A percentile compares a stretch with the other conserved stretches of the same genome.
phyloP scores from a whole-genome alignment of 2,888 invertebrate species.

The Dicranocentrus wangi region DNA sequence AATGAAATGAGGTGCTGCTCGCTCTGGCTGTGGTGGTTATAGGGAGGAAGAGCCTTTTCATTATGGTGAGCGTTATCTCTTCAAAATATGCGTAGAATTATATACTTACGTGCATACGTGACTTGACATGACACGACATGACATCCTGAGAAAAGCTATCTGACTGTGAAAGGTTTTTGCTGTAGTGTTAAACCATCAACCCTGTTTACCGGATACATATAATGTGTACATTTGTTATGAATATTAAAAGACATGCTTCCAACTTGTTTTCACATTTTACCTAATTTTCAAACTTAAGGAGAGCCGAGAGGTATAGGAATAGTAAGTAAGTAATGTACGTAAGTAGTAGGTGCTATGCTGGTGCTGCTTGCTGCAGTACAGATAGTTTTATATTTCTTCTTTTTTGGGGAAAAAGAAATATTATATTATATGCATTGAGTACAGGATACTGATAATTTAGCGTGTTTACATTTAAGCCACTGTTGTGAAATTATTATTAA shows the following conservation, averaged over 20 bases:
- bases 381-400: no score
- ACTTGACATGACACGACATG: constrained; percentile 66
- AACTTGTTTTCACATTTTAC: constrained; percentile 62
- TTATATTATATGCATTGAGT: neutral
- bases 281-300: constrained; percentile 40
- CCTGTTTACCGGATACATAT: constrained; percentile 38
- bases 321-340: no score
- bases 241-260: constrained; percentile 59
- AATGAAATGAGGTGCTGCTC: constrained; percentile 42
- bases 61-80: neutral
- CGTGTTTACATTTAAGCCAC: neutral
- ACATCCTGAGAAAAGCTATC: constrained; percentile 52
- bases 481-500: no score
- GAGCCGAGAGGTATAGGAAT: no score
- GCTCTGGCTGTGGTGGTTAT: no score
- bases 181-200: constrained; percentile 48
- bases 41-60: no score
- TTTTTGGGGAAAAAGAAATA: neutral
- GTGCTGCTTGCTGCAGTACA: no score
- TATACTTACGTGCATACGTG: constrained; percentile 40
- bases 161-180: constrained; percentile 12
- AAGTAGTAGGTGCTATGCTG: no score
- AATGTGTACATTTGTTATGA: constrained; percentile 56
- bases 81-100: neutral
- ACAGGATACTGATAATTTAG: neutral